phyloP scores from a whole-genome alignment of 1,140 invertebrate species.

The Pogonomyrmex californicus region DNA sequence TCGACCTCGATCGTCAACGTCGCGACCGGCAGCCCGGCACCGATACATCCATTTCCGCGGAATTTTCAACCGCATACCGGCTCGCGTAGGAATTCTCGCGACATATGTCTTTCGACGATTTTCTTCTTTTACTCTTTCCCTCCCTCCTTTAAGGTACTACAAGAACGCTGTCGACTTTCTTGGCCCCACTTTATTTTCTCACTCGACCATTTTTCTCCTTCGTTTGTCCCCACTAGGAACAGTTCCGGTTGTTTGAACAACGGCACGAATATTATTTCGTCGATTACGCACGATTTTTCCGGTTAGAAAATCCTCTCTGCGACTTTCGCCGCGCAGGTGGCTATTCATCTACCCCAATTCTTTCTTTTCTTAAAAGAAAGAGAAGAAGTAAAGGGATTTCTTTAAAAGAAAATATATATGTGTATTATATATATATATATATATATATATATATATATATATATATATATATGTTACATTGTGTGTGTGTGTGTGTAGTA shows the following conservation, averaged over 20 bases:
- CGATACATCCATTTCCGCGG: conserved; percentile 52
- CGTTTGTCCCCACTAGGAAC: neutral
- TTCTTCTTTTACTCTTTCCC: conserved; percentile 1
- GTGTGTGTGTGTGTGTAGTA: too few species aligned
- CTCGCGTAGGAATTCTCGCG: conserved; percentile 28
- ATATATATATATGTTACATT: too few species aligned
- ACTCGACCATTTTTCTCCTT: conserved; percentile 43
- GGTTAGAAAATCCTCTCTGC: conserved; percentile 20
- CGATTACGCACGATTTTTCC: conserved; percentile 50
- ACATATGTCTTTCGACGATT: conserved; percentile 44
- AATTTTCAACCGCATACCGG: conserved; percentile 36
- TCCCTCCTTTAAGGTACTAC: neutral
- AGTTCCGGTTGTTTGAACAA: conserved; percentile 47
- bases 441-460: too few species aligned
- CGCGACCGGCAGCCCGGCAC: conserved; percentile 5
- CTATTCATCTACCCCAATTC: neutral
- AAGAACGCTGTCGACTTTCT: neutral
- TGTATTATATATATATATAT: too few species aligned
- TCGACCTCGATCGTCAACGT: conserved; percentile 49
- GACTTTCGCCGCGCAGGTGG: conserved; percentile 43
- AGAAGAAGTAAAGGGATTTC: too few species aligned
- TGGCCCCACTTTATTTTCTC: conserved; percentile 31
- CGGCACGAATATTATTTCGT: conserved; percentile 49
- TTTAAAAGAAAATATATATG: too few species aligned
- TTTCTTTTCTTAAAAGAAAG: too few species aligned